Conservation (phyloP, 1,140 invertebrate genomes). For the Leptestheria dahalacensis region DNA sequence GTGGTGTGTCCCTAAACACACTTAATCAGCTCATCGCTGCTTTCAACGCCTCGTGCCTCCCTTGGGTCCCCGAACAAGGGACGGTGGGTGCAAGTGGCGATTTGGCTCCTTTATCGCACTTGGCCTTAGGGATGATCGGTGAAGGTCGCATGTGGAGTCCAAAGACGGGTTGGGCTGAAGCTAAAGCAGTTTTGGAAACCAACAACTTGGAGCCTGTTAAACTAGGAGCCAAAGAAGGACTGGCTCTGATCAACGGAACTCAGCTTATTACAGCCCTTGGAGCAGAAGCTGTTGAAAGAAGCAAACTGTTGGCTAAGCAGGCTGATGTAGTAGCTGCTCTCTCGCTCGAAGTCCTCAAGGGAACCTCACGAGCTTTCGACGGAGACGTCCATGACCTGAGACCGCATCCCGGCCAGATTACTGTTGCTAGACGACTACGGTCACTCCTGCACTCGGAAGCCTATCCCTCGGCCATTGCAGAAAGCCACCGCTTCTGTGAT, state of each 20-base stretch:
- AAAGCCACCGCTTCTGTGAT: conserved; percentile 52
- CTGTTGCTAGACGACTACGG: conserved; percentile 43
- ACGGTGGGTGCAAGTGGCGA: conserved; percentile 59
- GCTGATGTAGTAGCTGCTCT: conserved; percentile 56
- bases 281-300: conserved; percentile 47
- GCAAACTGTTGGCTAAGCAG: conserved; percentile 42
- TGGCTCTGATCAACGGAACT: conserved; percentile 58
- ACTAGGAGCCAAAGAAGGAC: conserved; percentile 51
- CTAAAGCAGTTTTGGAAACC: conserved; percentile 41
- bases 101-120: conserved; percentile 50
- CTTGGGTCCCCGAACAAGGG: conserved; percentile 57
- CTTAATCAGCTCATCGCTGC: conserved; percentile 46
- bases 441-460: conserved; percentile 49
- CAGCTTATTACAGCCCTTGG: conserved; percentile 56
- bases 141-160: conserved; percentile 60
- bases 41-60: conserved; percentile 55
- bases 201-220: conserved; percentile 42
- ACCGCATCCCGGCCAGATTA: conserved; percentile 48
- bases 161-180: conserved; percentile 51
- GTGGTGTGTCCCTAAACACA: conserved; percentile 46
- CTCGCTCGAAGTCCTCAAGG: conserved; percentile 54
- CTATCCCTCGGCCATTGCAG: conserved; percentile 53
- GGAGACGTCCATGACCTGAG: conserved; percentile 50
- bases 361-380: conserved; percentile 52
- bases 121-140: conserved; percentile 50